Evolutionary conservation across 2,888 invertebrate genomes (phyloP), one percentile per base, ranked within the genome.

Genomic region (Pyralis farinalis): DNA sequence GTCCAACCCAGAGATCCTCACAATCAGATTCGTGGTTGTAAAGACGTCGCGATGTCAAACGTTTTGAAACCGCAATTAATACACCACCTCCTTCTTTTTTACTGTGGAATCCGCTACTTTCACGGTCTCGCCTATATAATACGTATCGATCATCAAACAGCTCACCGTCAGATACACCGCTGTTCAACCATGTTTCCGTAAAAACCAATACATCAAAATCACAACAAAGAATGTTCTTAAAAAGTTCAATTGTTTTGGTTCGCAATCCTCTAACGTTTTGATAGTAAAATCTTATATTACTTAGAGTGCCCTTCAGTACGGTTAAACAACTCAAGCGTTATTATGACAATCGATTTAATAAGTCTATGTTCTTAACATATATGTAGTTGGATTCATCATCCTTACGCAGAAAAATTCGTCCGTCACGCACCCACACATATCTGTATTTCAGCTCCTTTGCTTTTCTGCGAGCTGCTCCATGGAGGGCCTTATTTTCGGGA

Each of bases 361-460:
- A 9, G 11, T 11, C 29, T 10, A 10, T 29, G 10, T 29, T 29
- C 11, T 10, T 29, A 1, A 29, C 11, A 29, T 10, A 10, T 11
- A 29, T 9, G 21, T 22, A 40, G 5, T 33, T 34, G 6, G 37
- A 41, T 7, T 29, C 41, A 5, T 40, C 33, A 1, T 39, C 16
- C 21, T 48, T 45, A 3, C 48, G 30, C 34, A 44, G 32, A 30
- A 34, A 47, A 5, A 47, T 40, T 4, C 42, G 37, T 3, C 47
- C 43, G 8, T 37, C 35, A 0, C 44, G 44, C 7, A 47, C 30
- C 44, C 47, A 47, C 1, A 42, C 42, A 21, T 40, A 42, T 27
- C 43, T 41, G 9, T 41, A 45, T 9, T 40, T 20, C 3, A 40
- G 34, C 7, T 41, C 38, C 32, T 36, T 48, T 1, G 48, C 48